Percentiles rank a stretch among this genome's conserved stretches.
phyloP scores from a whole-genome alignment of 2,113 vertebrate species.

The Phainopepla nitens region DNA sequence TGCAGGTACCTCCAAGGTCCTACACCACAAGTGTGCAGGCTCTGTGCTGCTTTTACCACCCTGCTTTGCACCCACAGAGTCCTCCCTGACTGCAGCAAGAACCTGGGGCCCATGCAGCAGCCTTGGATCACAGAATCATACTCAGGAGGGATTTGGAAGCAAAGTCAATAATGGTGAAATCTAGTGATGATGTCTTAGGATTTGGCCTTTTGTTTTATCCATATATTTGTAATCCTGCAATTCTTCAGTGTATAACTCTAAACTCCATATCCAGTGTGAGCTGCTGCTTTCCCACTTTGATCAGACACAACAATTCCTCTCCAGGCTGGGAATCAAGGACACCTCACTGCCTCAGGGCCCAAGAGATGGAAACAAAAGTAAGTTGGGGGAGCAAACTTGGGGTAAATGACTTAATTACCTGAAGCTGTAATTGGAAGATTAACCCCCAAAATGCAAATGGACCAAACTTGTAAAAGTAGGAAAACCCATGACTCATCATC shows the following conservation, averaged over 20 bases:
- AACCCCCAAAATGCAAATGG: background rate
- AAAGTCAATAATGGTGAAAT: background rate
- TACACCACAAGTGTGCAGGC: background rate
- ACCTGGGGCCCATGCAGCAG: background rate
- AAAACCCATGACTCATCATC: fast-evolving
- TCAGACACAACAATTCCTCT: background rate
- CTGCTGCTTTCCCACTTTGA: background rate
- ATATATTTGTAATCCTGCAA: background rate
- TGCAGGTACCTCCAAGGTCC: background rate
- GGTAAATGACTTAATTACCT: background rate
- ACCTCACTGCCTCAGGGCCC: background rate
- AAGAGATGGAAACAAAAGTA: background rate
- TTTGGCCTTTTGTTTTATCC: background rate
- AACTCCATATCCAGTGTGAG: background rate
- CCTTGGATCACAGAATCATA: background rate
- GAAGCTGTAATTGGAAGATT: background rate
- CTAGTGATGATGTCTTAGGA: background rate
- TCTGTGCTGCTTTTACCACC: background rate
- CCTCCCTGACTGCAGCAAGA: background rate
- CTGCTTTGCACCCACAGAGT: background rate
- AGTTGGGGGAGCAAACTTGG: background rate
- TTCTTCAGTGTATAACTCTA: background rate
- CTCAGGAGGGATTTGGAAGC: background rate
- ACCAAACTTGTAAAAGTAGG: background rate
- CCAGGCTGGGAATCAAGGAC: background rate